A percentile compares a stretch with the other conserved stretches of the same genome.
These are phyloP conservation scores for Phragmatobia fuliginosa DNA, from an alignment of 2,888 invertebrate species.

Conservation along the genomic window DNA sequence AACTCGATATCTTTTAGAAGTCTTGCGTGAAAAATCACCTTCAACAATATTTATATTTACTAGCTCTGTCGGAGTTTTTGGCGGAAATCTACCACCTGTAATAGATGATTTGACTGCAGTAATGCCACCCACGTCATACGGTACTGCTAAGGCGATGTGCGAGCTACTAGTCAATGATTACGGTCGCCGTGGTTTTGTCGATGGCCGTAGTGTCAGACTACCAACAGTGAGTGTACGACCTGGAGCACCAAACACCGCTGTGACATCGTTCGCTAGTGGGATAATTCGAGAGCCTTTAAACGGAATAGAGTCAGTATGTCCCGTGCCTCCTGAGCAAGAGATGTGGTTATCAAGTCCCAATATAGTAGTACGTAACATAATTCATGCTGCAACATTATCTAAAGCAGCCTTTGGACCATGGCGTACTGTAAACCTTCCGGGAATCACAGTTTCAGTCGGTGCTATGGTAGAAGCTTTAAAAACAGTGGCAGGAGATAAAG, in stretches of 20 bases:
- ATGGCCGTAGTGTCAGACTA: constrained; percentile 70
- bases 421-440: constrained; percentile 72
- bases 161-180: constrained; percentile 77
- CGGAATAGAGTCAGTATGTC: constrained; percentile 61
- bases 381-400: constrained; percentile 64
- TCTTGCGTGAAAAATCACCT: constrained; percentile 59
- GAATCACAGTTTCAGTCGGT: constrained; percentile 64
- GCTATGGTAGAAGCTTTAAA: constrained; percentile 69
- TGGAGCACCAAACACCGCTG: constrained; percentile 72
- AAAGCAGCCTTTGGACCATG: constrained; percentile 57
- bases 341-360: constrained; percentile 73
- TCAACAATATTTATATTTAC: constrained; percentile 66
- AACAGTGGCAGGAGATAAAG: constrained; percentile 63
- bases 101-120: constrained; percentile 67
- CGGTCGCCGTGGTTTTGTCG: constrained; percentile 71
- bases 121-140: constrained; percentile 75
- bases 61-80: constrained; percentile 73
- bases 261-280: constrained; percentile 79
- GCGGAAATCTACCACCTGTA: constrained; percentile 64
- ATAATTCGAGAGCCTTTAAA: constrained; percentile 75
- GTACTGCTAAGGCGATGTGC: constrained; percentile 74
- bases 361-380: constrained; percentile 66
- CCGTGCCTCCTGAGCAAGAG: constrained; percentile 64
- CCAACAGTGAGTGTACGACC: constrained; percentile 78
- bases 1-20: constrained; percentile 71